Base-by-base conservation (phyloP, 37 sponge, comb jelly and placozoan species). In the Dysidea cf. avara region DNA sequence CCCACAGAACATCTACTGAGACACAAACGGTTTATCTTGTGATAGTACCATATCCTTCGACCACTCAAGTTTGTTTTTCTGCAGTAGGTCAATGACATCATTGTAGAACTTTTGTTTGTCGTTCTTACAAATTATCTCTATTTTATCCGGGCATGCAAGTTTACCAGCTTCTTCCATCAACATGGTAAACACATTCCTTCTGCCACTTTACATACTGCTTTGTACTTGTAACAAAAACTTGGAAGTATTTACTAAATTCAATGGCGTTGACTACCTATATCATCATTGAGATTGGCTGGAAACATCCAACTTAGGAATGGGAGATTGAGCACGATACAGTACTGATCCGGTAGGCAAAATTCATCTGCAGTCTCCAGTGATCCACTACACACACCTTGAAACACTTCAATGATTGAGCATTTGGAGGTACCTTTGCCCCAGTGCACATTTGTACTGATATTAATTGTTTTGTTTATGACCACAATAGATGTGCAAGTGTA, bases 101-200 rank as follows among this genome's bases (percentile, higher is more conserved):
- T 68, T 68, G 51, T 68, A 20, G 9, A 68, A 49, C 37, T 28
- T 20, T 20, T 67, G 48, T n/a, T 48, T 46, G 25, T 46, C 16
- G 16, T 67, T 67, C 30, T 67, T 67, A n/a, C 68, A 14, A n/a
- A n/a, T 40, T 6, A 67, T 21, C 7, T 67, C 68, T 5, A 39
- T 39, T 28, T 67, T 67, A 7, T 67, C 68, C 7, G 68, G 68
- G 48, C 68, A 29, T 33, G 25, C 31, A 31, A 34, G 64, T 63
- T 12, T 31, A 9, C 33, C 64, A 14, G 64, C 33, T 32, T 28
- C 64, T 9, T 9, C 3, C 64, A 63, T 63, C 35, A 63, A 63
- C 4, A 63, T 33, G 64, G 7, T 33, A 63, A 63, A 33, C 5
- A 7, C 64, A 63, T 63, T 63, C 36, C n/a, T n/a, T n/a, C n/a